These are phyloP conservation scores for Dermatophagoides farinae DNA, from an alignment of 1,140 invertebrate species.

Conservation along the genomic window DNA sequence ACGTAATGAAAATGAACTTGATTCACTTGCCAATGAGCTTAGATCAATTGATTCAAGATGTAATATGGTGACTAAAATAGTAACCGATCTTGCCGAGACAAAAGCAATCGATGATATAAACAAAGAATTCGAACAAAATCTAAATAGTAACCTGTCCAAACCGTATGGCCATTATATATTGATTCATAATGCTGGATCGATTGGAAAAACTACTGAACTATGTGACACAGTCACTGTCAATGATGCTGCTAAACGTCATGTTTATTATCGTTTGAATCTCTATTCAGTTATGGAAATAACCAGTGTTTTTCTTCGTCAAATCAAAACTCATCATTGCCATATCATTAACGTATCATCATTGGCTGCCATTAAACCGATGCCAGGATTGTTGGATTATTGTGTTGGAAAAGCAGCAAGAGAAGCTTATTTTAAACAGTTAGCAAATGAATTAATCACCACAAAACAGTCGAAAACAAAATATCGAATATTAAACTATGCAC, in stretches of 20 bases:
- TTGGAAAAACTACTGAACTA: slow-evolving; percentile 47
- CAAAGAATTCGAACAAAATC: background rate
- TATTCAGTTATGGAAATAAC: slow-evolving; percentile 55
- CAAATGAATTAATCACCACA: slow-evolving; percentile 46
- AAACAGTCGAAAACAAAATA: background rate
- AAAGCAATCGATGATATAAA: background rate
- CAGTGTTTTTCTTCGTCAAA: slow-evolving; percentile 40
- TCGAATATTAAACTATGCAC: slow-evolving; percentile 69
- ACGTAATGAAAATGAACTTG: background rate
- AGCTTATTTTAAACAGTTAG: slow-evolving; percentile 64
- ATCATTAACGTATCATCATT: slow-evolving; percentile 76
- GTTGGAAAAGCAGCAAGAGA: slow-evolving; percentile 63
- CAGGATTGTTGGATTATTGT: slow-evolving; percentile 56
- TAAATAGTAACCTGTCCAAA: background rate
- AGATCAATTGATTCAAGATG: background rate
- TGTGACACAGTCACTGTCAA: slow-evolving; percentile 32
- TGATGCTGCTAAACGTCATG: slow-evolving; percentile 21
- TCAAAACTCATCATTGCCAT: slow-evolving; percentile 16
- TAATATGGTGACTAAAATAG: background rate
- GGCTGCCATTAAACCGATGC: slow-evolving; percentile 48
- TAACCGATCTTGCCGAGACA: background rate
- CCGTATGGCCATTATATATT: slow-evolving; percentile 39
- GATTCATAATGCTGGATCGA: slow-evolving; percentile 70
- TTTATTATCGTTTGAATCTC: slow-evolving; percentile 57
- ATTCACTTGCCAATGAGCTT: background rate